Evolutionary conservation across 2,888 invertebrate species (phyloP).

Genomic region (Drosophila sordidula): DNA sequence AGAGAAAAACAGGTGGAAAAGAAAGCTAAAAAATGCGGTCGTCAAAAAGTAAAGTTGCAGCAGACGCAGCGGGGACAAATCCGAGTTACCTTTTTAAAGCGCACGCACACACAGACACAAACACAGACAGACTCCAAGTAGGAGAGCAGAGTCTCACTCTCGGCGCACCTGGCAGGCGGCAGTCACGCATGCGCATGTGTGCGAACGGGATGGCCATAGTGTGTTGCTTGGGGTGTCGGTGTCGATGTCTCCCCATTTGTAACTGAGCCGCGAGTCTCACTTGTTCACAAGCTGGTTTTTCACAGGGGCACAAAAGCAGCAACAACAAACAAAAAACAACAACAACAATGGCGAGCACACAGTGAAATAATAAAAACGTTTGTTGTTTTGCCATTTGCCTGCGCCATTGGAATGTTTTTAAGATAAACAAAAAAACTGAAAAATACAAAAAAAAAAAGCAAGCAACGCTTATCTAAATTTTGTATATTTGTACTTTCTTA

Average conservation of each 20-base stretch:
- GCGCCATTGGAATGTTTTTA: conserved; percentile 56
- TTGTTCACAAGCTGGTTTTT: conserved; percentile 66
- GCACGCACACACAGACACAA: conserved; percentile 32
- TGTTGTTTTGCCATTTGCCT: conserved; percentile 70
- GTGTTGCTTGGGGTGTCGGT: conserved; percentile 66
- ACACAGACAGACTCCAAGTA: conserved; percentile 19
- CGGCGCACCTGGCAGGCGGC: conserved; percentile 40
- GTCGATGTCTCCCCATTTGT: conserved; percentile 67
- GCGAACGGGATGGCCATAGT: conserved; percentile 59
- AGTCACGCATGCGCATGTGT: conserved; percentile 70
- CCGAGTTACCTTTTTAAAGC: conserved; percentile 72
- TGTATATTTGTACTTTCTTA: conserved; percentile 12
- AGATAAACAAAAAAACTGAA: conserved; percentile 60
- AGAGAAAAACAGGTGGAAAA: conserved; percentile 78
- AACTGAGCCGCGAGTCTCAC: conserved; percentile 61
- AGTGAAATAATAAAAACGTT: conserved; percentile 53
- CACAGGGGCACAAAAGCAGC: conserved; percentile 40
- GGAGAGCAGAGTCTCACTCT: conserved; percentile 39
- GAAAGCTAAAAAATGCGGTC: conserved; percentile 81
- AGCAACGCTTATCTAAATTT: conserved; percentile 60
- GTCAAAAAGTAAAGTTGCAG: conserved; percentile 79
- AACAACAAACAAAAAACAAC: conserved; percentile 19
- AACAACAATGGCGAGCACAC: conserved; percentile 22
- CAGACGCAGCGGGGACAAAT: conserved; percentile 76
- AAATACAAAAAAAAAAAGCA: conserved; percentile 29